Base-by-base conservation (phyloP, 2,888 invertebrate genomes). In the Drosophila greeni region DNA sequence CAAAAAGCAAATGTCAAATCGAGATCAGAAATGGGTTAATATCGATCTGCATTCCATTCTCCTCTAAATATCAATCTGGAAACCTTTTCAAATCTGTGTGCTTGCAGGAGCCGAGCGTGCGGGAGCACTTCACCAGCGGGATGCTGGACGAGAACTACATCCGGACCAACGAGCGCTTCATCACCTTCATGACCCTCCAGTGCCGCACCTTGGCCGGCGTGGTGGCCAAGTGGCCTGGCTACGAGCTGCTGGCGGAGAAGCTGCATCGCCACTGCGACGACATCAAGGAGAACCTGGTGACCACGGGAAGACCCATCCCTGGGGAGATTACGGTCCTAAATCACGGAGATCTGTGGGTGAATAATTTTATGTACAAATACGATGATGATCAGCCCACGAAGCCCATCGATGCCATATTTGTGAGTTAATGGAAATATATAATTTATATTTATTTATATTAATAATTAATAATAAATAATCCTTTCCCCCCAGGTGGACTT, bases 301-400 rank as follows among this genome's bases (percentile, higher is more conserved):
- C 53, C 34, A 87, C 87, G 5, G 88, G 89, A 1, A 75, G 85
- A 4, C 68, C 80, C 0, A 66, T 64, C 14, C 67, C 79, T 0
- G 84, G 82, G 3, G 87, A 87, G 60, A 87, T 90, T 51, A 89
- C 89, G 26, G 90, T 91, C n/a, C 81, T 91, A 37, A 90, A 90
- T 75, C 91, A 91, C 74, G 91, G 90, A 12, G 91, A 91, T 73
- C 85, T 90, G 2, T 91, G 91, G 91, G 87, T 90, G n/a, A 90
- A 90, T 64, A 91, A 91, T 74, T 90, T 90, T 74, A 88, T 91
- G 88, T 91, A 90, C 78, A 89, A 89, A 72, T 90, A 91, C 70
- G 74, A 88, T 57, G 74, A 77, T 4, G 69, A 84, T 24, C 75
- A 86, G 57, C 86, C 87, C 60, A 72, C 75, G 5, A 73, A 73